Conservation (phyloP, 92 coral and sea anemone genomes). For the Zoanthus gigantus region DNA sequence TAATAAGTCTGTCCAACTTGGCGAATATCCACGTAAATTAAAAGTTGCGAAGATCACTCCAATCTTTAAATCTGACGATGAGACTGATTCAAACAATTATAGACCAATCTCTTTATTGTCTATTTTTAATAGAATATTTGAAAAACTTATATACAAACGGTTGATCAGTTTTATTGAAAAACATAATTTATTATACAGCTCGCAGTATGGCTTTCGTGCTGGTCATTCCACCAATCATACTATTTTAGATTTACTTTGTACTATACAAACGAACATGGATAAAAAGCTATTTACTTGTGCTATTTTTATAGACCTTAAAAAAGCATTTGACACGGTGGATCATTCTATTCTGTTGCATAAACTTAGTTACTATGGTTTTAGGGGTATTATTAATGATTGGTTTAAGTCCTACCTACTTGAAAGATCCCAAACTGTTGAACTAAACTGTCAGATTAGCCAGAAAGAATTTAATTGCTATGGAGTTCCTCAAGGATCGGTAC, state of each 20-base stretch:
- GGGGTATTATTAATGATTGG: no score
- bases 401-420: no score
- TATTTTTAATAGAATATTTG: constrained; percentile 13
- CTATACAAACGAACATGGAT: neutral
- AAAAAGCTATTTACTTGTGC: neutral
- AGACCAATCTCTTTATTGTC: neutral
- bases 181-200: constrained; percentile 42
- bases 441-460: no score
- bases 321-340: no score
- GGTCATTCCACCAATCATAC: constrained; percentile 33
- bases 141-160: constrained; percentile 40
- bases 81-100: no score
- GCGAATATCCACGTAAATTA: neutral
- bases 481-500: no score
- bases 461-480: no score
- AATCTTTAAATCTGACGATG: no score
- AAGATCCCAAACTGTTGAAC: no score
- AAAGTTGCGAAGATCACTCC: no score
- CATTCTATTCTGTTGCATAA: neutral
- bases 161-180: constrained; percentile 26
- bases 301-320: no score
- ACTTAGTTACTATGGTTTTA: neutral
- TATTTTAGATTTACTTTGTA: constrained; percentile 1
- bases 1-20: neutral
- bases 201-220: constrained; percentile 56